Conservation (phyloP, 1,140 invertebrate genomes). For the Rhynchophorus ferrugineus region DNA sequence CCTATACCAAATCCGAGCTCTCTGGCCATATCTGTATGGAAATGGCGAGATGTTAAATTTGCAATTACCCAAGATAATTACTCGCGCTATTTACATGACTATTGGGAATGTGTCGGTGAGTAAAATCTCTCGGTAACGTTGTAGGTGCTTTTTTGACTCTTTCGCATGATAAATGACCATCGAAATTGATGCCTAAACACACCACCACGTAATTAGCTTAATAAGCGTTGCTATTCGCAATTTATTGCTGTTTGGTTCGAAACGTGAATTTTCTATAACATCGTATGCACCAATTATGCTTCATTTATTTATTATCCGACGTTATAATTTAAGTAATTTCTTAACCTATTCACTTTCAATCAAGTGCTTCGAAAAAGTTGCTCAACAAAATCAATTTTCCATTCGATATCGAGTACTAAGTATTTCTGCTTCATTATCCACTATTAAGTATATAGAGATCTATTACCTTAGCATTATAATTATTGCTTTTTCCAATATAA, state of each 20-base stretch:
- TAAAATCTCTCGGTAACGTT: not conserved
- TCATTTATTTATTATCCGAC: too few species aligned
- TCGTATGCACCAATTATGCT: too few species aligned
- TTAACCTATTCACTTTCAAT: too few species aligned
- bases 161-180: not conserved
- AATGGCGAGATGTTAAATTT: not conserved
- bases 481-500: too few species aligned
- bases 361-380: too few species aligned
- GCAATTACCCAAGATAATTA: not conserved
- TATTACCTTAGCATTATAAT: too few species aligned
- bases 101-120: not conserved
- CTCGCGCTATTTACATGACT: not conserved
- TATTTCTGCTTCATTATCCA: too few species aligned
- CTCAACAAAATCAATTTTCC: too few species aligned
- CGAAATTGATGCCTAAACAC: not conserved
- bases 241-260: not conserved
- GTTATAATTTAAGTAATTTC: too few species aligned
- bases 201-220: not conserved
- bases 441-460: too few species aligned
- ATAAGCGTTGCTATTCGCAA: not conserved
- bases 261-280: too few species aligned
- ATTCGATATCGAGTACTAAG: too few species aligned
- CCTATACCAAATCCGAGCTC: not conserved
- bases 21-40: not conserved
- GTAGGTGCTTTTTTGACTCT: not conserved